Evolutionary conservation across 2,797 vertebrate species (phyloP).

Genomic region (Brachyrhaphis roseni): DNA sequence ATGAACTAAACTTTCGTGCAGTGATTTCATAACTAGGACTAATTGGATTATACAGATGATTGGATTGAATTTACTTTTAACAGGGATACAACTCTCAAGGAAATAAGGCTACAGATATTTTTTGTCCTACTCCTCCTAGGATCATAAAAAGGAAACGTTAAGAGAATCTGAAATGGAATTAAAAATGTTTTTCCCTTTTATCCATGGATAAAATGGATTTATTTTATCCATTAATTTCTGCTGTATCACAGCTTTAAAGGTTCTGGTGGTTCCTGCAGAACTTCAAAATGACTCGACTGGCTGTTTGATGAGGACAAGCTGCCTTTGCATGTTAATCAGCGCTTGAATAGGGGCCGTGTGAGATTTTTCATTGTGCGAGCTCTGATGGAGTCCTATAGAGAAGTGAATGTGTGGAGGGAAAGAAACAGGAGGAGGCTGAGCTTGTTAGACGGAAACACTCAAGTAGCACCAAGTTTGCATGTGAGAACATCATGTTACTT

Average conservation of each 20-base stretch:
- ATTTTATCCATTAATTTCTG: constrained; percentile 30
- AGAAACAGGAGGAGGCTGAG: constrained; percentile 35
- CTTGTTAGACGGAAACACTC: constrained; percentile 71
- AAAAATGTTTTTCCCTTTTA: constrained; percentile 18
- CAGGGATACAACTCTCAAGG: neutral
- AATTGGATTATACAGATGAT: neutral
- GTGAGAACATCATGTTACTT: constrained; percentile 67
- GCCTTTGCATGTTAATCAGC: constrained; percentile 94
- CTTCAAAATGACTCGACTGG: constrained; percentile 43
- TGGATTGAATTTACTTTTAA: neutral
- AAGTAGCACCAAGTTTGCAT: neutral
- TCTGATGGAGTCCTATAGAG: constrained; percentile 83
- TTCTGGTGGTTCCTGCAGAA: constrained; percentile 31
- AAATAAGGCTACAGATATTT: neutral
- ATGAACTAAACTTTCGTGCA: neutral
- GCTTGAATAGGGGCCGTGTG: constrained; percentile 86
- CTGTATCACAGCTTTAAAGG: constrained; percentile 33
- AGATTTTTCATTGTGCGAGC: constrained; percentile 90
- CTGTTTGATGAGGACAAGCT: constrained; percentile 76
- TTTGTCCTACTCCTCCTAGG: neutral
- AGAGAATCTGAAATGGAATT: constrained; percentile 11
- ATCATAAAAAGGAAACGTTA: neutral
- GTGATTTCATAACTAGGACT: neutral
- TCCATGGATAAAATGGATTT: too few relatives aligned
- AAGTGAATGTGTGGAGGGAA: constrained; percentile 61